phyloP scores from a whole-genome alignment of 2,888 invertebrate genomes.

The Parasteatoda lunata region DNA sequence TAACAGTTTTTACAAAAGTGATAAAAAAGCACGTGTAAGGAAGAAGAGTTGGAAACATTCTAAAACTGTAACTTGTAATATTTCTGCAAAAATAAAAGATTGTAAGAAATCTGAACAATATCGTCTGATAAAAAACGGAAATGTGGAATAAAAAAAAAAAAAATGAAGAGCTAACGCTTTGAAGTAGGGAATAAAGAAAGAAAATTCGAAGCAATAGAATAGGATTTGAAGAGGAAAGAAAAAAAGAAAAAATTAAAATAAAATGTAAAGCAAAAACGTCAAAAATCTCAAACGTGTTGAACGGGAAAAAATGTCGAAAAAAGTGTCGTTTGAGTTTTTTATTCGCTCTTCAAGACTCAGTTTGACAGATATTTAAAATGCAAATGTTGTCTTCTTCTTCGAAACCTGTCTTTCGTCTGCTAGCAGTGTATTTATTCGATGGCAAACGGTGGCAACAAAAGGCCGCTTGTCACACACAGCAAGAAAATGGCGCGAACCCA shows the following conservation, averaged over 20 bases:
- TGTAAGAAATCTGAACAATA: conserved; percentile 28
- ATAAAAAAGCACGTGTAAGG: too few relatives aligned
- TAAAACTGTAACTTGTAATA: not conserved
- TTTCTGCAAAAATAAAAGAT: conserved; percentile 5
- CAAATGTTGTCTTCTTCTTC: conserved; percentile 66
- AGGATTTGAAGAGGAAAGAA: conserved; percentile 23
- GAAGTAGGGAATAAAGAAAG: conserved; percentile 17
- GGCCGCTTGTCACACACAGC: conserved; percentile 61
- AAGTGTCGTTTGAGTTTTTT: conserved; percentile 60
- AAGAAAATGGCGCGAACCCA: conserved; percentile 31
- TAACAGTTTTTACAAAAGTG: too few relatives aligned
- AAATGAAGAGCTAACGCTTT: not conserved
- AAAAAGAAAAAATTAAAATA: conserved; percentile 20
- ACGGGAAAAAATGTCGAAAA: conserved; percentile 45
- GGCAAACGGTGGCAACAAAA: conserved; percentile 67
- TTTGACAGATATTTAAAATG: conserved; percentile 68
- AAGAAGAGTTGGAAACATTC: not conserved
- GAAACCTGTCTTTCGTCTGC: conserved; percentile 66
- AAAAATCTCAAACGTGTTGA: conserved; percentile 66
- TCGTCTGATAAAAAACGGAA: conserved; percentile 32
- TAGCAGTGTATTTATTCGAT: conserved; percentile 63
- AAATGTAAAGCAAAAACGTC: conserved; percentile 34
- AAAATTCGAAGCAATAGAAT: conserved; percentile 58
- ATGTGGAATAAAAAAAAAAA: not conserved
- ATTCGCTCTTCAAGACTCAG: conserved; percentile 63